These are phyloP conservation scores for Apotomis turbidana DNA, from an alignment of 2,888 invertebrate genomes.

Conservation along the genomic window DNA sequence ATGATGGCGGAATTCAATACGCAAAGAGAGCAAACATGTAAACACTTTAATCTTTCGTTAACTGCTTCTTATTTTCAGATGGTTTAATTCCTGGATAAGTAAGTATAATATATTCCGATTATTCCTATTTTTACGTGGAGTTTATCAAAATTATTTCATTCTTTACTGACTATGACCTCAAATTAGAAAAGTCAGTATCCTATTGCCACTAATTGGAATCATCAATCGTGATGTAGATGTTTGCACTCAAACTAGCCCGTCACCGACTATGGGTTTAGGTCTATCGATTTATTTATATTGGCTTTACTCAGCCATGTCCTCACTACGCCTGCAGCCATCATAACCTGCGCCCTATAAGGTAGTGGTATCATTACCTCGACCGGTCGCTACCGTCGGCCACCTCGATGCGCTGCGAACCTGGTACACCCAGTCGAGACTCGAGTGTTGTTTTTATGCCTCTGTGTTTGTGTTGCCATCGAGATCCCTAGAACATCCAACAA, in stretches of 20 bases:
- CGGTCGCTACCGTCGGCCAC: slow-evolving; percentile 62
- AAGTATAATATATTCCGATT: too few relatives aligned
- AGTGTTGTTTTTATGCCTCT: slow-evolving; percentile 75
- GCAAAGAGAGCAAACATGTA: too few relatives aligned
- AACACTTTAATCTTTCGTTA: too few relatives aligned
- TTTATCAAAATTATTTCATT: too few relatives aligned
- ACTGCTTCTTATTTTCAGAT: too few relatives aligned
- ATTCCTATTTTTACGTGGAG: too few relatives aligned
- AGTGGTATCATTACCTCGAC: slow-evolving; percentile 77
- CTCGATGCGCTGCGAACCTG: slow-evolving; percentile 71
- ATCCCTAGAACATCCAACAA: slow-evolving; percentile 52
- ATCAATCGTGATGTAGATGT: neutral
- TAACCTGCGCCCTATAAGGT: slow-evolving; percentile 79
- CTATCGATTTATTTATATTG: slow-evolving; percentile 19
- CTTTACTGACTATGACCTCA: too few relatives aligned
- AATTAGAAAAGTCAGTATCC: too few relatives aligned
- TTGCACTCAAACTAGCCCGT: neutral
- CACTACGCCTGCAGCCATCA: slow-evolving; percentile 64
- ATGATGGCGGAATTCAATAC: too few relatives aligned
- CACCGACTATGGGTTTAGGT: neutral
- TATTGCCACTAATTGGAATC: too few relatives aligned
- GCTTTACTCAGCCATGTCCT: slow-evolving; percentile 62
- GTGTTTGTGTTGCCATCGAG: slow-evolving; percentile 75
- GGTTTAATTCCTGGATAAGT: too few relatives aligned
- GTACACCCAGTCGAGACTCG: slow-evolving; percentile 61